Conservation (phyloP, 2,797 vertebrate genomes). For the Chromobotia macracanthus region DNA sequence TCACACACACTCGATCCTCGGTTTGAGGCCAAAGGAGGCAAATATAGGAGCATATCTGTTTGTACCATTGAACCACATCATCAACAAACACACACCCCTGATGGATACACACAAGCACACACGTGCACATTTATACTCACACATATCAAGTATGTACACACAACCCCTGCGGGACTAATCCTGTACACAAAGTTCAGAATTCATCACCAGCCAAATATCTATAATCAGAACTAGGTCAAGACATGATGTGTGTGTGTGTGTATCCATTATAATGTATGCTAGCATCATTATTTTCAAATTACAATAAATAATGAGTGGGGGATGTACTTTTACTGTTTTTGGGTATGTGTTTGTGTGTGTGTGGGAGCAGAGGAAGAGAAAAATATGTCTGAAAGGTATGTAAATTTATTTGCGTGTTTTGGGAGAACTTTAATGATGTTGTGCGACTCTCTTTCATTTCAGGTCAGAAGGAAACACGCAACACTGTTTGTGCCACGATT, state of each 20-base stretch:
- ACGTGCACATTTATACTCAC: neutral
- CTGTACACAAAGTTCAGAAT: slow-evolving; percentile 30
- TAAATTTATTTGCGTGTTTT: slow-evolving; percentile 23
- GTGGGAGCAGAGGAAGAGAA: slow-evolving; percentile 20
- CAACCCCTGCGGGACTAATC: slow-evolving; percentile 15
- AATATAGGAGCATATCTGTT: slow-evolving; percentile 7
- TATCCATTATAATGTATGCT: slow-evolving; percentile 19
- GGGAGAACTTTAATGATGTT: slow-evolving; percentile 29
- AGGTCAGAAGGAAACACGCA: slow-evolving; percentile 24
- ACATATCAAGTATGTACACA: neutral
- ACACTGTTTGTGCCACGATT: slow-evolving; percentile 16
- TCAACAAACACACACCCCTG: neutral
- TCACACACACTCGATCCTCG: neutral
- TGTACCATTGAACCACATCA: neutral
- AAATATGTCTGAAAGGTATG: slow-evolving; percentile 42
- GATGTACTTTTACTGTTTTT: slow-evolving; percentile 19
- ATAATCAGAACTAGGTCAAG: slow-evolving; percentile 39
- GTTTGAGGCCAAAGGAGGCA: neutral
- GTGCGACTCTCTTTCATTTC: slow-evolving; percentile 29
- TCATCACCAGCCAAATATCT: slow-evolving; percentile 47
- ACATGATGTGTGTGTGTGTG: slow-evolving; percentile 30
- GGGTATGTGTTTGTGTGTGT: neutral
- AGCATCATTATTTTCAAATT: slow-evolving; percentile 36
- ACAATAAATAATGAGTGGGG: slow-evolving; percentile 32
- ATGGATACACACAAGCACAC: neutral